Base-by-base conservation (phyloP, 2,113 vertebrate genomes). In the Scomber scombrus region DNA sequence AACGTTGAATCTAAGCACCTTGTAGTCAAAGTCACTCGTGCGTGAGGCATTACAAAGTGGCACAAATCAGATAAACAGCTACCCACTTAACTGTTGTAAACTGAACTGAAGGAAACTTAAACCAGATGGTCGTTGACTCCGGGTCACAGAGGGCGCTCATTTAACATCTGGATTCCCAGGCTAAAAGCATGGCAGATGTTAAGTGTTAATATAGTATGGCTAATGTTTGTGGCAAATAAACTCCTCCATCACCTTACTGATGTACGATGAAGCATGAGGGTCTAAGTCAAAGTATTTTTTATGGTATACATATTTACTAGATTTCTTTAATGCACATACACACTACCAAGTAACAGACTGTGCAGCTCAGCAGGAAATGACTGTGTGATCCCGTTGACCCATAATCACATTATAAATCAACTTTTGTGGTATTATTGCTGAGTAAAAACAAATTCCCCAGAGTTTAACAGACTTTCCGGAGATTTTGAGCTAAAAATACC, bases 81-180 rank as follows among this genome's bases (percentile, higher is more conserved):
- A 63, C 67, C 55, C 8, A 12, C 23, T 26, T 58, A 60, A 61
- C 16, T 68, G 26, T 5, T 50, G 23, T 3, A 51, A 76, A 81
- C n/a, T 51, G 56, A 69, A 67, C 12, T n/a, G 51, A 50, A 15
- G 47, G 61, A 51, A 73, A 82, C 70, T 19, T 0, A 57, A 82
- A 62, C 54, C 75, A 86, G 81, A 71, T 72, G 75, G 6, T 19
- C 9, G 12, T 15, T 43, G 64, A 69, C 71, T 68, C 29, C 4
- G 67, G 55, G 85, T 82, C 60, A 66, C 13, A 6, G 16, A 6
- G 34, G 45, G 62, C 23, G 10, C 47, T 71, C 15, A 26, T 50
- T 66, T 71, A 60, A 63, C 80, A 77, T 56, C 69, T 70, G 74
- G 58, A 15, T n/a, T 75, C 54, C 26, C 2, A 29, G 18, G 45